These are phyloP conservation scores for Corynorhinus townsendii DNA, from an alignment of 2,113 vertebrate species.

Conservation along the genomic window DNA sequence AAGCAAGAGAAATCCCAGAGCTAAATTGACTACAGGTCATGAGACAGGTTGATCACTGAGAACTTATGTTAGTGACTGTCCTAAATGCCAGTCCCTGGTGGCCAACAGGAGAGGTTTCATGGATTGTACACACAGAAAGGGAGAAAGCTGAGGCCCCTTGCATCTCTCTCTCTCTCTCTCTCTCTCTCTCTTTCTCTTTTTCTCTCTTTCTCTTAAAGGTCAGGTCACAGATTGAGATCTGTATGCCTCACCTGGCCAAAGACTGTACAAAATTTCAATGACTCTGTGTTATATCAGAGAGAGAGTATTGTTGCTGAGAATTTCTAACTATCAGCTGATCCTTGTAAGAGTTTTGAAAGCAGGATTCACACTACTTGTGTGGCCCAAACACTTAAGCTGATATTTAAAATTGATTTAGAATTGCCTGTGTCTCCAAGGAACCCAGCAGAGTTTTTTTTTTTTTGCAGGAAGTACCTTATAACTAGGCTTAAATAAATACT, in stretches of 20 bases:
- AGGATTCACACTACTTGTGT: background rate
- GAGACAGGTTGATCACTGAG: too few species aligned
- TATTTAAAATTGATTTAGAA: background rate
- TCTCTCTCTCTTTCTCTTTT: too few species aligned
- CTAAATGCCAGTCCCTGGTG: rapidly evolving
- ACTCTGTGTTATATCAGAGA: background rate
- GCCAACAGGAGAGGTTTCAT: rapidly evolving
- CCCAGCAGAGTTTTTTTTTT: background rate
- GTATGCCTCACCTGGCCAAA: background rate
- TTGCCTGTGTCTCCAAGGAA: background rate
- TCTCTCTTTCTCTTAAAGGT: background rate
- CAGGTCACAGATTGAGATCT: too few species aligned
- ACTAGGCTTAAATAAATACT: background rate
- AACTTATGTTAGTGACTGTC: background rate
- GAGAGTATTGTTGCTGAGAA: background rate
- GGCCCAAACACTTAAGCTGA: background rate
- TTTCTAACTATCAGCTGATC: background rate
- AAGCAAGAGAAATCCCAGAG: background rate
- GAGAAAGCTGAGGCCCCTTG: background rate
- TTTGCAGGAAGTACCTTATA: background rate
- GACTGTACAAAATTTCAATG: background rate
- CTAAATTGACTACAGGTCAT: rapidly evolving
- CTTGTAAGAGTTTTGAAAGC: background rate
- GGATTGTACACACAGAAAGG: background rate
- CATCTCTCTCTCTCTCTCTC: too few species aligned